These are phyloP conservation scores for Silurus asotus DNA, from an alignment of 2,113 vertebrate species.

Conservation along the genomic window DNA sequence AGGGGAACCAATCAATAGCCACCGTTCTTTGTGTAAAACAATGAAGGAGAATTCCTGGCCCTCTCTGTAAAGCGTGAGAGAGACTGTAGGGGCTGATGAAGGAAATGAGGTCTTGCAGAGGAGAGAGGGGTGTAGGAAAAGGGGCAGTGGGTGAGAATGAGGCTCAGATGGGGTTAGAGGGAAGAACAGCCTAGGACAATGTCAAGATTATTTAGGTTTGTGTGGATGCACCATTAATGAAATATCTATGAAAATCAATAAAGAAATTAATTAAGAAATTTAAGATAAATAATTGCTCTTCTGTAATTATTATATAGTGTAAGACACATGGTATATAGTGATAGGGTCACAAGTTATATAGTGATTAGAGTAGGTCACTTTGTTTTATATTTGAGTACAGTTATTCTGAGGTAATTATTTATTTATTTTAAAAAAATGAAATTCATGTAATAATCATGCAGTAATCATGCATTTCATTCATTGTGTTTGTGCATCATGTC, in stretches of 20 bases:
- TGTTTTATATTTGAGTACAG: not conserved
- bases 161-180: conserved; percentile 34
- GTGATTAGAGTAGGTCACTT: not conserved
- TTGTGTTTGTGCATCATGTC: not conserved
- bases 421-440: not conserved
- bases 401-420: not conserved
- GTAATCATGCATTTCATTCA: not conserved
- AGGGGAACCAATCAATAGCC: conserved; percentile 61
- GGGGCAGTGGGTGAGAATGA: conserved; percentile 39
- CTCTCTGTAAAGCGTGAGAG: conserved; percentile 51
- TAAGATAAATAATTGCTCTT: not conserved
- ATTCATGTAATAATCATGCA: not conserved
- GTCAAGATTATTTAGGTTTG: conserved; percentile 21
- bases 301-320: not conserved
- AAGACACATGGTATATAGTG: not conserved
- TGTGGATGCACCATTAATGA: not conserved
- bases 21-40: conserved; percentile 54
- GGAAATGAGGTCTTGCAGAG: conserved; percentile 40
- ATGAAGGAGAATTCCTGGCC: conserved; percentile 54
- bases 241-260: not conserved
- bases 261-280: not conserved
- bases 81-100: conserved; percentile 49
- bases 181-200: conserved; percentile 22
- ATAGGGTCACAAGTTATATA: not conserved
- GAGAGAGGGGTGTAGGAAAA: conserved; percentile 49